Evolutionary conservation across 1,140 invertebrate genomes (phyloP).

Genomic region (Macrotrachela quadricornifera): DNA sequence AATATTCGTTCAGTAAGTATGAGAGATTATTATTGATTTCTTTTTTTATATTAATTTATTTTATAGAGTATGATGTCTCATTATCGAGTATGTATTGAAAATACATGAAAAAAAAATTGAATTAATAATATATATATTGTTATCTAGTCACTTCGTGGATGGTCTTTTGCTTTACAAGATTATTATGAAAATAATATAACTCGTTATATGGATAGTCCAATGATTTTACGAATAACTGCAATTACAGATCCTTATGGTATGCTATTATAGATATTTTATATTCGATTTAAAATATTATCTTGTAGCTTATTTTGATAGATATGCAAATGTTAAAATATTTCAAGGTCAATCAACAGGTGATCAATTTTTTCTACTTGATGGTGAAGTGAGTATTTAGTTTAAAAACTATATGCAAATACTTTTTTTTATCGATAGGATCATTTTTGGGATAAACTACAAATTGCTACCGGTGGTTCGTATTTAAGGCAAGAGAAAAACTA

Average conservation of each 20-base stretch:
- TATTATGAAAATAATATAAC: constrained; percentile 9
- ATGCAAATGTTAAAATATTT: constrained; percentile 16
- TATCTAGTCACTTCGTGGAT: background rate
- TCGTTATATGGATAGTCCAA: background rate
- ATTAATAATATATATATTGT: no score
- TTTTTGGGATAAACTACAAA: no score
- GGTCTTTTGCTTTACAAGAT: constrained; percentile 8
- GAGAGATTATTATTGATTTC: no score
- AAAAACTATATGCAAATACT: no score
- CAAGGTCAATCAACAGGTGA: constrained; percentile 18
- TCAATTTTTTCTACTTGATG: constrained; percentile 22
- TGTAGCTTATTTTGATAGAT: constrained; percentile 19
- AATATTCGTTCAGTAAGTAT: constrained; percentile 18
- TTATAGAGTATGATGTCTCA: background rate
- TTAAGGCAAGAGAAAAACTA: no score
- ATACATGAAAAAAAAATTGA: no score
- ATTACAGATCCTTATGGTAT: constrained; percentile 3
- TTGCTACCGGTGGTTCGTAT: no score
- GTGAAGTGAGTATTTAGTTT: no score
- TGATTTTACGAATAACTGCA: background rate
- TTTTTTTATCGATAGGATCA: no score
- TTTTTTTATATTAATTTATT: background rate
- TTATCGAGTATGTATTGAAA: constrained; percentile 17
- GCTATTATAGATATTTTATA: background rate
- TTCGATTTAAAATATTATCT: background rate